Evolutionary conservation across 1,140 invertebrate genomes (phyloP).

Genomic region (Polypedilum pembai): DNA sequence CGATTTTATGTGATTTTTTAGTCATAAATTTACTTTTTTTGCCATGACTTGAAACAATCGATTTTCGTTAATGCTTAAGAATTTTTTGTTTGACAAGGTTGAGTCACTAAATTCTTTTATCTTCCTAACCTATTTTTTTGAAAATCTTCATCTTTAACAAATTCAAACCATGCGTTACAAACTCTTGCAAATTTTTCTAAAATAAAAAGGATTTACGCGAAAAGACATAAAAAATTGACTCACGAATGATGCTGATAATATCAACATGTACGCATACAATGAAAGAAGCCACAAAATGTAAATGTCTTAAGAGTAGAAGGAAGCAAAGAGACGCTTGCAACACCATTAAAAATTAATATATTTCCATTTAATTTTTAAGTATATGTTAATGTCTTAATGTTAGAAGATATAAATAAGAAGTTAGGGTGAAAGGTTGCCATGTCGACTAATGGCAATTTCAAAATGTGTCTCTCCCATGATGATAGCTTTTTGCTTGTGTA

Average conservation of each 20-base stretch:
- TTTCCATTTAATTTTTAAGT: constrained; percentile 14
- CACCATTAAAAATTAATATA: constrained; percentile 14
- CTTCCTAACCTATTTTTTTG: too few species aligned
- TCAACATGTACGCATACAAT: background rate
- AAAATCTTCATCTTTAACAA: too few species aligned
- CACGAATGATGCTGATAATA: constrained; percentile 3
- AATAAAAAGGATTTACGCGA: constrained; percentile 5
- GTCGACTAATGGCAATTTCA: constrained; percentile 12
- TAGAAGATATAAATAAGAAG: too few species aligned
- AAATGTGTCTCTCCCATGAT: background rate
- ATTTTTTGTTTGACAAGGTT: background rate
- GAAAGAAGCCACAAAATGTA: constrained; percentile 3
- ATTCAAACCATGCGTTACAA: too few species aligned
- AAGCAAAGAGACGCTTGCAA: background rate
- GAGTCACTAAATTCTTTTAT: too few species aligned
- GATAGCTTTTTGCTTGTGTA: background rate
- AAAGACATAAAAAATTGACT: constrained; percentile 14
- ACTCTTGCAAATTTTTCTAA: background rate
- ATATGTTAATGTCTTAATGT: background rate
- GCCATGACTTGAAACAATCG: constrained; percentile 2
- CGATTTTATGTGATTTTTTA: background rate
- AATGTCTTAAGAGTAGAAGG: background rate
- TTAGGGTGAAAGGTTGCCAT: background rate
- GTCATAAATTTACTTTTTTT: constrained; percentile 9
- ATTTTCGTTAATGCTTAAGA: background rate